Evolutionary conservation across 1,140 invertebrate genomes (phyloP).

Genomic region (Ceratosolen fusciceps): DNA sequence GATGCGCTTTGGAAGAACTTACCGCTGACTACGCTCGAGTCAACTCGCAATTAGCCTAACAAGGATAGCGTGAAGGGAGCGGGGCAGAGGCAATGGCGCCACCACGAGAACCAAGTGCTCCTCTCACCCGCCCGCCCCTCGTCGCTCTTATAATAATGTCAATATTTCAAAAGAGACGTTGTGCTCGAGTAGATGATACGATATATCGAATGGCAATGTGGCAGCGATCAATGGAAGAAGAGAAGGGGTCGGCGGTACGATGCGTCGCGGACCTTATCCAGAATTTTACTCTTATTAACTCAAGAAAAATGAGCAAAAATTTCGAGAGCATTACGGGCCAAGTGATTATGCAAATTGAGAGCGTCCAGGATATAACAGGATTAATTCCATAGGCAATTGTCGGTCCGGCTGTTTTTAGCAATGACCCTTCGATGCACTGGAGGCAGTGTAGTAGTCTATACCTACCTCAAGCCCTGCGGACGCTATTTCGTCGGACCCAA

Average conservation of each 20-base stretch:
- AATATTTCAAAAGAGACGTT: not conserved
- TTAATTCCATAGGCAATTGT: constrained; percentile 24
- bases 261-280: not conserved
- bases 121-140: too few species aligned
- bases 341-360: not conserved
- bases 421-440: too few species aligned
- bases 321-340: not conserved
- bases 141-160: not conserved
- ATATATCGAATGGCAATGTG: not conserved
- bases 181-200: not conserved
- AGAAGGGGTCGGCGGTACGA: not conserved
- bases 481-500: not conserved
- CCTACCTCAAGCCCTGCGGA: not conserved
- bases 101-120: too few species aligned
- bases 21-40: not conserved
- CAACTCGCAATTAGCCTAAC: too few species aligned
- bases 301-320: not conserved
- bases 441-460: too few species aligned
- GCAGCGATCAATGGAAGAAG: not conserved
- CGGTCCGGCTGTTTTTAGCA: not conserved
- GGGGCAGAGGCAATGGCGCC: too few species aligned
- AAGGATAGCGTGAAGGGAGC: too few species aligned
- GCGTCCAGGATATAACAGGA: constrained; percentile 2
- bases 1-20: too few species aligned
- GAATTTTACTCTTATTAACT: not conserved